Evolutionary conservation across 2,888 invertebrate genomes (phyloP), one percentile per base, ranked within the genome.

Genomic region (Muschampia plurimacula): DNA sequence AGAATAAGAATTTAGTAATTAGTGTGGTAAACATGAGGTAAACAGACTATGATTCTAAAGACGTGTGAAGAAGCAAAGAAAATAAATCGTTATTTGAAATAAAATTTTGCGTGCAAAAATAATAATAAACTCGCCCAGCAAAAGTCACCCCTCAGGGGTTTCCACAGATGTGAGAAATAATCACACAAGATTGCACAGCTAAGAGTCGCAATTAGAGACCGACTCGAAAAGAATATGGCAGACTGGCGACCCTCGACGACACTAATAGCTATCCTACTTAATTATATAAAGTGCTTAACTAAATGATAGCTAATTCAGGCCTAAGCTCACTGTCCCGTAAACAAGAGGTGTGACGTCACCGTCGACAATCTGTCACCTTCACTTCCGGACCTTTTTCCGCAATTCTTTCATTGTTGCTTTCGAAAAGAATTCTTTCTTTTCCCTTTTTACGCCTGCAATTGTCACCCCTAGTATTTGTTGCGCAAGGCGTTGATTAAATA

Each of bases 321-420:
- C 84, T 82, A 88, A 85, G 88, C 89, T 82, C 89, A 85, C 74
- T 79, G 86, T 81, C 81, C 89, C 90, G 92, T 91, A 91, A 93
- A 92, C 93, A 92, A 89, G 92, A 93, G 92, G 94, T 94, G 94
- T 93, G 93, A 93, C 93, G 93, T 93, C 92, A 91, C 91, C 90
- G 92, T 88, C 89, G 89, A 84, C 88, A 90, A 92, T 93, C 94
- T 94, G 93, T 93, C 94, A 93, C 89, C 90, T 90, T 88, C 93
- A 93, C 84, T 93, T 93, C 94, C 94, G 89, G 85, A 83, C 86
- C 86, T 89, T 89, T 86, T 86, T 83, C 82, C 81, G 84, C 83
- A 84, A 88, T 89, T 91, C 87, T 89, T 83, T 89, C 86, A 90
- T 93, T 93, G 93, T 93, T 92, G 92, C 92, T 87, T 84, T 92